Evolutionary conservation across 2,797 vertebrate species (phyloP), one percentile per base, ranked within the genome.

Genomic region (Schizothorax lantsangensis): DNA sequence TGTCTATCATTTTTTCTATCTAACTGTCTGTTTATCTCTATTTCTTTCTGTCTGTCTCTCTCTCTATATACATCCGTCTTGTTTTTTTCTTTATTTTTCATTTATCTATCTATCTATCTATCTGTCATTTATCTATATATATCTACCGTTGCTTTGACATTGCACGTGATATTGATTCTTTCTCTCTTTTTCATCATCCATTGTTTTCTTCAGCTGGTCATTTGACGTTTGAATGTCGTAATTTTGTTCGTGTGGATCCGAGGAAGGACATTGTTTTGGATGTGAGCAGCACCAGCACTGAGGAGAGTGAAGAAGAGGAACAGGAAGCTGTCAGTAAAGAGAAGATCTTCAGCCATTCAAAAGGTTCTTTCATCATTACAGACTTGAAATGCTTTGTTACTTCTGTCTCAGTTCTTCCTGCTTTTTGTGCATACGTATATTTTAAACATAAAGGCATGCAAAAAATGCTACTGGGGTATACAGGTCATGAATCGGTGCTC

Each of bases 211-310:
- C 92, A 99, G 98, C 98, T 68, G 98, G 98, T 57, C 98, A 99
- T 89, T 94, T 99, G 89, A 99, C 98, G 0, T 99, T 98, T 84
- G 98, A 99, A 93, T 99, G 98, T 88, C 95, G 97, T 88, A 99
- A 99, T 91, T 99, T 99, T 93, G 97, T 99, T 79, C 93, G 97
- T 52, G 98, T 99, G 81, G 98, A 99, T 88, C 98, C 98, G 5
- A 96, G 97, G 91, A 98, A 98, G 89, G 98, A 99, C 93, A 99
- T 99, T 6, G 98, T 99, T 86, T 92, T 99, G 91, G 98, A 99
- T 66, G 97, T 99, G 26, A 99, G 98, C 94, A 99, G 98, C 93
- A 99, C 98, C 71, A 99, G 98, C 92, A 97, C 92, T 30, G 98
- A 99, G 91, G 98, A 99, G 90, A 98, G 96, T 3, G 97, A 99